Evolutionary conservation across 2,888 invertebrate species (phyloP), one percentile per base, ranked within the genome.

Genomic region (Ornithoptera priamus): DNA sequence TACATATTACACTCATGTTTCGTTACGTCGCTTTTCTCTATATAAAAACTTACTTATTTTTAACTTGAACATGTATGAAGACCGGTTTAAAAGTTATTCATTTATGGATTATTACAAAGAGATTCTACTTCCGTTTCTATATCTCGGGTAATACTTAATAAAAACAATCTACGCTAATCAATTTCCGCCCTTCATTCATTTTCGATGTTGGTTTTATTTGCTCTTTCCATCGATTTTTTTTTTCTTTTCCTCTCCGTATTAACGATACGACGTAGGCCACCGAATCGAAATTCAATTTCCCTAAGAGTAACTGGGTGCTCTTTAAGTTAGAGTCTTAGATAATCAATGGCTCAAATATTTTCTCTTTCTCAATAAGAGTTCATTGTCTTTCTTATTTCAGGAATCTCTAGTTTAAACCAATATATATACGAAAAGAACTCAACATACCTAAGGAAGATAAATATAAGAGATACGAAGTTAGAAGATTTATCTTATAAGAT

Each of bases 251-350:
- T 5, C 30, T 30, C 56, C 64, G 60, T 70, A 58, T 70, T 67
- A 70, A 22, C 62, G 58, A 69, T 69, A 62, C 69, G 69, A 70
- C 66, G 66, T 15, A 30, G 62, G 22, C 62, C 58, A 50, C 39
- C 58, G 24, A 66, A 70, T 66, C 62, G 62, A 62, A 70, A 70
- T 66, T 70, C 69, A 70, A 69, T 69, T 69, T 69, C 62, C 69
- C 30, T 69, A 57, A 66, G 58, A 57, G 69, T 66, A 65, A 56
- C 65, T 65, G 57, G n/a, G 24, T 61, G 50, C 62, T 62, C 66
- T 61, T 65, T 62, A 69, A 62, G 53, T 64, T 24, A 69, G 39
- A 42, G 68, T 59, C 65, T 69, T 61, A 62, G 66, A 69, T 69
- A 66, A 69, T 69, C 65, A 69, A 69, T 66, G 24, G 57, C 22